Evolutionary conservation across 1,140 invertebrate genomes (phyloP), one percentile per base, ranked within the genome.

Genomic region (Ceratosolen fusciceps): DNA sequence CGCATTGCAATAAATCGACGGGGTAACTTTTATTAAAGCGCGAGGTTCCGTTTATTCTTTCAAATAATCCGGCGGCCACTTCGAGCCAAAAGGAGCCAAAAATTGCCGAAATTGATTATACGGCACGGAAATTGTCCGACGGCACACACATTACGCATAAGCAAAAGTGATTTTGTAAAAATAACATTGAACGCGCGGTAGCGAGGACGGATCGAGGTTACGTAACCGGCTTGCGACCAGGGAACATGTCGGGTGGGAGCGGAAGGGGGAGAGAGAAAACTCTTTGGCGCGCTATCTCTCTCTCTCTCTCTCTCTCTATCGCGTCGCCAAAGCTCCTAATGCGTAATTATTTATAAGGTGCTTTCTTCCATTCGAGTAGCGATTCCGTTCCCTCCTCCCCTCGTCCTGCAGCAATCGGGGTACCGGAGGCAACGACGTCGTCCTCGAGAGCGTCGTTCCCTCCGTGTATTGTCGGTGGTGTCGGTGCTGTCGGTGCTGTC

Each of bases 131-230:
- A 72, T 72, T 60, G 65, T 8, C 24, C 39, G 19, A 43, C 12
- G 21, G 54, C 24, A 37, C 5, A 43, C 37, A 19, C 2, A 54
- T 56, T 72, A 67, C 56, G 70, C 24, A n/a, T 19, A 16, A 26
- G 19, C 58, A 79, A 74, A 79, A 79, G 54, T 73, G 70, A 79
- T 79, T 73, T 73, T 65, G 31, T 70, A 37, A 65, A 73, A 73
- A 73, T 58, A 31, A 24, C 43, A 72, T 73, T 65, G 29, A 65
- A 43, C 12, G 56, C 31, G 58, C 70, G 43, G 54, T 58, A 62
- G 56, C 56, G n/a, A 56, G 29, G 60, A 52, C 34, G 47, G 65
- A 60, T 78, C 8, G 37, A 78, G 19, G 47, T 68, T 77, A 14
- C 74, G 34, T 16, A 68, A 70, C 21, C 1, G 24, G 8, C 9